A percentile compares a stretch with the other conserved stretches of the same genome.
Evolutionary conservation across 2,113 vertebrate genomes (phyloP).

Genomic region (Motacilla alba): DNA sequence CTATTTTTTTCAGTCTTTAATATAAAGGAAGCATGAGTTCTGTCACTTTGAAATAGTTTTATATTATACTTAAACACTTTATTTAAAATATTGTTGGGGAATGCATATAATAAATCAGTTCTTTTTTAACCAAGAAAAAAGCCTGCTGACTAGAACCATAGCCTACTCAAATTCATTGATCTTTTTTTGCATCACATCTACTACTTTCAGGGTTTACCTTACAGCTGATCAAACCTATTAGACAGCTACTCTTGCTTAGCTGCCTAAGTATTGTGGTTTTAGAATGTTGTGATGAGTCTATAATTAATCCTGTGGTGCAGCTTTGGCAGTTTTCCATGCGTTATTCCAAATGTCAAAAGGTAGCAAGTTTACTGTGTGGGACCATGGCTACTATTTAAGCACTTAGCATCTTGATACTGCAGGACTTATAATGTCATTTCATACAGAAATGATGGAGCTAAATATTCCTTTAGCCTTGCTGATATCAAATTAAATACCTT

Average conservation of each 20-base stretch:
- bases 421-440: not conserved
- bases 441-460: not conserved
- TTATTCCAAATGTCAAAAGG: not conserved
- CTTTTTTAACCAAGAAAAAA: not conserved
- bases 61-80: not conserved
- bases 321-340: not conserved
- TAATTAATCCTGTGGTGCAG: constrained; percentile 40
- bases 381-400: not conserved
- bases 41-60: not conserved
- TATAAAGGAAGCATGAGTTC: not conserved
- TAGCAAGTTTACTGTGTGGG: not conserved
- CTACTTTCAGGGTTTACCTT: not conserved
- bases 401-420: not conserved
- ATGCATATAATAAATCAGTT: not conserved
- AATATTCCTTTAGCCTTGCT: constrained; percentile 29
- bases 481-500: constrained; percentile 6
- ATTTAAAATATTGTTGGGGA: not conserved
- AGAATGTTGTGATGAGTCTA: not conserved
- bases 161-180: not conserved
- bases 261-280: constrained; percentile 4
- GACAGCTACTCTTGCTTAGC: not conserved
- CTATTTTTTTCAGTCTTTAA: not conserved
- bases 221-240: constrained; percentile 23
- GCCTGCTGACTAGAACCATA: not conserved
- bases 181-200: not conserved